Conservation (phyloP, 2,888 invertebrate genomes). For the Drosophila sordidula region DNA sequence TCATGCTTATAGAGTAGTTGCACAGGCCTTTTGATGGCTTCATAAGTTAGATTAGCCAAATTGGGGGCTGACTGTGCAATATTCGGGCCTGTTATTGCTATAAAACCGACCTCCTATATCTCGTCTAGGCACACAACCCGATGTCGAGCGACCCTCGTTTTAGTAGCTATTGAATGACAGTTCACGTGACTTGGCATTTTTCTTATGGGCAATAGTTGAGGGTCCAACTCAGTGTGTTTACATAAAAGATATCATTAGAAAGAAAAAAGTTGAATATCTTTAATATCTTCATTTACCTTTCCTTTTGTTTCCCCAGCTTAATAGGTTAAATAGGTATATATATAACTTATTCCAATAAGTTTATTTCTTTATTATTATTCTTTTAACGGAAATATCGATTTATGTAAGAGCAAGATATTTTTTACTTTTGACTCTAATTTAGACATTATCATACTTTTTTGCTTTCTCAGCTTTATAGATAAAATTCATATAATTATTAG, state of each 20-base stretch:
- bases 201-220: neutral
- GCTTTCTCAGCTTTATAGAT: too few relatives aligned
- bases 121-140: constrained; percentile 18
- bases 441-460: too few relatives aligned
- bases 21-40: constrained; percentile 61
- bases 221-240: neutral
- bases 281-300: neutral
- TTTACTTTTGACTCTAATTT: too few relatives aligned
- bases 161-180: constrained; percentile 33
- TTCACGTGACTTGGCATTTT: constrained; percentile 42
- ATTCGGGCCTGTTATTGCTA: constrained; percentile 8
- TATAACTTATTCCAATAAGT: too few relatives aligned
- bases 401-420: too few relatives aligned
- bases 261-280: neutral
- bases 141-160: neutral
- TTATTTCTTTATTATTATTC: too few relatives aligned
- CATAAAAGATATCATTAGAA: neutral
- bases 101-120: constrained; percentile 13
- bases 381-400: too few relatives aligned
- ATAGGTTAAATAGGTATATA: too few relatives aligned
- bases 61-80: constrained; percentile 56
- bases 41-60: constrained; percentile 49
- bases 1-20: constrained; percentile 54
- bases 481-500: too few relatives aligned
- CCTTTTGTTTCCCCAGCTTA: too few relatives aligned